Percentiles rank a stretch among this genome's conserved stretches.
Evolutionary conservation across 2,113 vertebrate species (phyloP).

Genomic region (Hydropotes inermis): DNA sequence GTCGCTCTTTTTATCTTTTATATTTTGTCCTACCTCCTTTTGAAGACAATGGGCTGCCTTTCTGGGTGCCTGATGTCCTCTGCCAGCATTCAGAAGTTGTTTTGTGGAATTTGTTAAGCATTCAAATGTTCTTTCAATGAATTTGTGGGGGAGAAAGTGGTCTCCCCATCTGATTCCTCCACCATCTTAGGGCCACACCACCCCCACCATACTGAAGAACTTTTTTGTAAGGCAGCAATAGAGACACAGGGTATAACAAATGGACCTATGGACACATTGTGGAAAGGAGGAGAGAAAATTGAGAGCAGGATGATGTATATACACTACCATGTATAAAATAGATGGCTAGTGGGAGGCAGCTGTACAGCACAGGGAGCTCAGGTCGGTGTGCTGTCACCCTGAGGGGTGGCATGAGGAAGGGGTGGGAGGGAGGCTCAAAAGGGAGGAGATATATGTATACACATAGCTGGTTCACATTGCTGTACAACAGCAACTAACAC

Average conservation of each 20-base stretch:
- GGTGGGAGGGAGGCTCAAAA: neutral
- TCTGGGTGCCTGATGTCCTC: neutral
- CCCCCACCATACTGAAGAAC: neutral
- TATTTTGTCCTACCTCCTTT: neutral
- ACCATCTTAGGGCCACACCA: neutral
- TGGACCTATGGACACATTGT: neutral
- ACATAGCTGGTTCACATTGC: fast-evolving
- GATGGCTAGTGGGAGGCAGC: neutral
- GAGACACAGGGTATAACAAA: too few relatives aligned
- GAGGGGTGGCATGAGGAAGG: neutral
- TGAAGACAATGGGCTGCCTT: neutral
- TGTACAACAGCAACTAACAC: neutral
- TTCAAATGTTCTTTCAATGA: neutral
- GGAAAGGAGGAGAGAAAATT: neutral
- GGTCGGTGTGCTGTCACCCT: neutral
- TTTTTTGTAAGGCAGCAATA: neutral
- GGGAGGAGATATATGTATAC: neutral
- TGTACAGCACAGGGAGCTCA: neutral
- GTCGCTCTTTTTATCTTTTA: neutral
- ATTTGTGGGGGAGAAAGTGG: neutral
- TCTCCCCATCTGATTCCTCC: neutral
- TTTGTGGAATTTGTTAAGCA: neutral
- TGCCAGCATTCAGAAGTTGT: neutral
- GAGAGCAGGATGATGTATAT: neutral
- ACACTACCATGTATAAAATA: neutral